Conservation (phyloP, 2,113 vertebrate genomes). For the Trichechus manatus region DNA sequence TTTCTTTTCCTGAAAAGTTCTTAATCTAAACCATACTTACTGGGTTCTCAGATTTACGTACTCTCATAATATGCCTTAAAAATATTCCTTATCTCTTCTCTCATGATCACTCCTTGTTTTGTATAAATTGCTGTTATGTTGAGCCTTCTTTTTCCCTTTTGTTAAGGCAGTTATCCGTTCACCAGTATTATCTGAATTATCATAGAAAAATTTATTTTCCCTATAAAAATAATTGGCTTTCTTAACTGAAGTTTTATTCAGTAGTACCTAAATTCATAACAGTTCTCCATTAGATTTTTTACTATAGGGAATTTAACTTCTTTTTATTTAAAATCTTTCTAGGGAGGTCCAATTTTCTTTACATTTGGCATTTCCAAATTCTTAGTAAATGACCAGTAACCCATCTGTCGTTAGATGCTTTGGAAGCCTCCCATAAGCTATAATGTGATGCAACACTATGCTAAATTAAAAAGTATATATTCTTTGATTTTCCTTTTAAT, state of each 20-base stretch:
- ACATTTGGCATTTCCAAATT: conserved; percentile 85
- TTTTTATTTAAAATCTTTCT: conserved; percentile 87
- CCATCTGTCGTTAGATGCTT: conserved; percentile 82
- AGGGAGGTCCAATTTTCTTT: conserved; percentile 85
- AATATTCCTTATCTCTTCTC: conserved; percentile 74
- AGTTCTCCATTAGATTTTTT: conserved; percentile 86
- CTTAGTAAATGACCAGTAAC: conserved; percentile 83
- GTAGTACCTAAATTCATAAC: conserved; percentile 85
- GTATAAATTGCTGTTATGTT: conserved; percentile 85
- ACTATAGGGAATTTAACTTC: conserved; percentile 85
- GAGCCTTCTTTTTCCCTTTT: conserved; percentile 85
- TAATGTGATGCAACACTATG: conserved; percentile 81
- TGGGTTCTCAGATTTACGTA: conserved; percentile 79
- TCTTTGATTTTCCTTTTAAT: conserved; percentile 89
- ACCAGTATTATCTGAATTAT: conserved; percentile 88
- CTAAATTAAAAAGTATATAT: conserved; percentile 89
- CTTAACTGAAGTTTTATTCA: conserved; percentile 89
- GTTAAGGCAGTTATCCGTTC: conserved; percentile 88
- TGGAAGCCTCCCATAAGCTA: conserved; percentile 81
- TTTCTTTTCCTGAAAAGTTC: conserved; percentile 71
- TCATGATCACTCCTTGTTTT: conserved; percentile 87
- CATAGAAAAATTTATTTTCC: conserved; percentile 88
- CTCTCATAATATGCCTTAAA: conserved; percentile 78
- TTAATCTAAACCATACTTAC: conserved; percentile 70
- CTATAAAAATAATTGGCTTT: conserved; percentile 90